phyloP scores from a whole-genome alignment of 2,113 vertebrate species.

The Corydoras sp. region DNA sequence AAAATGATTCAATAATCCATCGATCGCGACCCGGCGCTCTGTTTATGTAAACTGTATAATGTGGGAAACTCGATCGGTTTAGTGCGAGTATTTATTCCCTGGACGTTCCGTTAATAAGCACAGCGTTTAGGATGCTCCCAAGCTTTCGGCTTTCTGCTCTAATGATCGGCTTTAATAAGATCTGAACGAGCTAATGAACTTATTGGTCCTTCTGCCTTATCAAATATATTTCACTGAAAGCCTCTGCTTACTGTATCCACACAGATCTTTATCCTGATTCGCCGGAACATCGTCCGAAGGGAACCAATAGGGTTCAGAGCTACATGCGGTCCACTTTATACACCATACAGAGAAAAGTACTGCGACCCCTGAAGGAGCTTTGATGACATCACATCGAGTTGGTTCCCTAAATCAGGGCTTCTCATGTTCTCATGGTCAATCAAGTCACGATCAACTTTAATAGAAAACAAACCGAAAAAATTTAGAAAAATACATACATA shows the following conservation, averaged over 20 bases:
- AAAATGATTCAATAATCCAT: conserved; percentile 25
- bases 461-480: too few relatives aligned
- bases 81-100: neutral
- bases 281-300: too few relatives aligned
- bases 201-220: conserved; percentile 4
- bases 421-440: too few relatives aligned
- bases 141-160: conserved; percentile 11
- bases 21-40: conserved; percentile 1
- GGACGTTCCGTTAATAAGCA: conserved; percentile 19
- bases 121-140: conserved; percentile 5
- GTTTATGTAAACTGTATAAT: conserved; percentile 22
- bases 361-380: too few relatives aligned
- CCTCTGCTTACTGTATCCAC: too few relatives aligned
- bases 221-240: conserved; percentile 3
- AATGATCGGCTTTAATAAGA: conserved; percentile 19
- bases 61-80: conserved; percentile 10
- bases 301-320: too few relatives aligned
- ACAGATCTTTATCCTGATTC: neutral
- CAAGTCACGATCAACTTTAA: too few relatives aligned
- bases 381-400: too few relatives aligned
- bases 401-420: too few relatives aligned
- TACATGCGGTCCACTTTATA: too few relatives aligned
- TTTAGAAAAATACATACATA: too few relatives aligned
- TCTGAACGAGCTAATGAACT: conserved; percentile 16
- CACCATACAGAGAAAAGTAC: too few relatives aligned